Evolutionary conservation across 2,113 vertebrate species (phyloP).

Genomic region (Gallinago paraguaiae): DNA sequence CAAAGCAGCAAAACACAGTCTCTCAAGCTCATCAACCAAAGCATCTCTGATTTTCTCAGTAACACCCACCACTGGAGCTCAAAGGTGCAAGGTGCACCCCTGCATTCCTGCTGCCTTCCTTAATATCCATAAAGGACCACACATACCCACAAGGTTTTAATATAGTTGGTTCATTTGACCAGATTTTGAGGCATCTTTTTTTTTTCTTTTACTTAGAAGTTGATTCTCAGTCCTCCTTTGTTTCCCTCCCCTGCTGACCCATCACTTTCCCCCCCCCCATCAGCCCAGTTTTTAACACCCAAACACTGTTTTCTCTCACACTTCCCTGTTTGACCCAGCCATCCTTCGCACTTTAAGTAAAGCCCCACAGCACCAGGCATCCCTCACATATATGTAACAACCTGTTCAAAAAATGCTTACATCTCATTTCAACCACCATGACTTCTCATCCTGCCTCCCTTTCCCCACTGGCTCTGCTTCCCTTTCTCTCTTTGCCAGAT

Average conservation of each 20-base stretch:
- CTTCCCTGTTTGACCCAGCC: not conserved
- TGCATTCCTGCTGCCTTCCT: not conserved
- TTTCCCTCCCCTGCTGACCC: not conserved
- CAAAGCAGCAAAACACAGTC: not conserved
- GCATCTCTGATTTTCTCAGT: not conserved
- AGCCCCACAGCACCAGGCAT: not conserved
- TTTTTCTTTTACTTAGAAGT: not conserved
- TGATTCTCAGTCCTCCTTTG: not conserved
- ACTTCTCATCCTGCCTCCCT: not conserved
- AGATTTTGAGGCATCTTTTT: not conserved
- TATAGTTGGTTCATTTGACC: not conserved
- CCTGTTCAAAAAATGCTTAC: not conserved
- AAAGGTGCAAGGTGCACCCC: not conserved
- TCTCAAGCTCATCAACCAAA: not conserved
- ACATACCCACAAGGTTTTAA: not conserved
- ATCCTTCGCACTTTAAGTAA: not conserved
- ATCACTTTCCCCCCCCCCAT: not conserved
- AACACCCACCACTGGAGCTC: not conserved
- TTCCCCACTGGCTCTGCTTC: not conserved
- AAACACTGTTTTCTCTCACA: not conserved
- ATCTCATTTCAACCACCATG: not conserved
- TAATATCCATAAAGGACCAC: not conserved
- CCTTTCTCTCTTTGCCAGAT: not conserved
- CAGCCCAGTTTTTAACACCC: not conserved
- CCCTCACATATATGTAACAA: fast-evolving